Evolutionary conservation across 2,113 vertebrate genomes (phyloP).

Genomic region (Columba janthina): DNA sequence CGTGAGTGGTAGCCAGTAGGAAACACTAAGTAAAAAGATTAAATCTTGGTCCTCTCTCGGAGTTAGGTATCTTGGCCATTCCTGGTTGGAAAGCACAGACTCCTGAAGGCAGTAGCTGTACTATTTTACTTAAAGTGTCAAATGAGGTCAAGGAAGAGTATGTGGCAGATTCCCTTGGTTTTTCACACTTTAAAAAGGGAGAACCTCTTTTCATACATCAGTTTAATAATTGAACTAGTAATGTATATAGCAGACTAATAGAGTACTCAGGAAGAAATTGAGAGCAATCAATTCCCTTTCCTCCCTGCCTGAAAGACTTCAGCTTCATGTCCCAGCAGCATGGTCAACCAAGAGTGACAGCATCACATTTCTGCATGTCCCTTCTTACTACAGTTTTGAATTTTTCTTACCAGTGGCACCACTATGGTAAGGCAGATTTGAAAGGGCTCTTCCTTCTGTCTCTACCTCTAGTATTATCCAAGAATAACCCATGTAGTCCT

Average conservation of each 20-base stretch:
- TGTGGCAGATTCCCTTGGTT: not conserved
- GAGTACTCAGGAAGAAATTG: not conserved
- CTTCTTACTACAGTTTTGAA: not conserved
- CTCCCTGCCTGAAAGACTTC: not conserved
- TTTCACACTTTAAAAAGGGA: not conserved
- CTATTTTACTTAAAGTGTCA: not conserved
- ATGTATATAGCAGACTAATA: not conserved
- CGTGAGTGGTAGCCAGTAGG: not conserved
- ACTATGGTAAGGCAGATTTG: not conserved
- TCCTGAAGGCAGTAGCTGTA: fast-evolving
- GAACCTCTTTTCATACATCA: not conserved
- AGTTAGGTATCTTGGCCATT: not conserved
- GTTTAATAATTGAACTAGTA: not conserved
- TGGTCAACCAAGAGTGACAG: not conserved
- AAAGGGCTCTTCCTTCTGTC: not conserved
- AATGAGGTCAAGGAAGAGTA: not conserved
- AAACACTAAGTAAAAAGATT: not conserved
- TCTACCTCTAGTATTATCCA: not conserved
- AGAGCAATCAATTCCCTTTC: not conserved
- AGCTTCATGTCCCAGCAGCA: not conserved
- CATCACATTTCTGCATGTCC: not conserved
- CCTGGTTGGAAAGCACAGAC: not conserved
- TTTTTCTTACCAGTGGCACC: not conserved
- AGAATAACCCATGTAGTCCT: not conserved
- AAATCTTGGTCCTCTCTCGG: not conserved